Base-by-base conservation (phyloP, 2,888 invertebrate species). In the Alsophila aescularia region DNA sequence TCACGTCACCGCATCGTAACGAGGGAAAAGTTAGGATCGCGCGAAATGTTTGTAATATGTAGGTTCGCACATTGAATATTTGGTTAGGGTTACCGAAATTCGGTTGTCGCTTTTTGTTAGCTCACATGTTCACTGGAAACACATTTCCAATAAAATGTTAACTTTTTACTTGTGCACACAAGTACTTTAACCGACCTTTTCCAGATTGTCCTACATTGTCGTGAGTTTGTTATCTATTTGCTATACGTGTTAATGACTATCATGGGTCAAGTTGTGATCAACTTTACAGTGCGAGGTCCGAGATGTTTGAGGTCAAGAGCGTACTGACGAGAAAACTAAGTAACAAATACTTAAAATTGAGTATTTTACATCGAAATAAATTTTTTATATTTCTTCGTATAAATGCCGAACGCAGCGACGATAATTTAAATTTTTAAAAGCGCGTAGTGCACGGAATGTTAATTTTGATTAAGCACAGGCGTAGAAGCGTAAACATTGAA, bases 1-100 rank as follows among this genome's bases (percentile, higher is more conserved):
- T 84, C 85, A 81, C 83, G 81, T 82, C 86, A 70, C 74, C 75
- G 69, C 75, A 69, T 66, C 54, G 69, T 77, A 78, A 77, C 77
- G 76, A 77, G 77, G 76, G 73, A 75, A 75, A 75, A 72, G 73
- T 77, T 75, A 70, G 67, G 69, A 73, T 61, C 66, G 64, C 66
- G 72, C 69, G 69, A 70, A 72, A 75, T 75, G 70, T 74, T 74
- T 60, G 61, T 64, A 60, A 58, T 63, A 63, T 62, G 57, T 57
- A 54, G 59, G 58, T 60, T 60, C 56, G 60, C 57, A 62, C 64
- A 62, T 58, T 63, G 60, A 65, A 60, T 65, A 62, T 65, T 62
- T 60, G 65, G 45, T 57, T 59, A 56, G 60, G 62, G 62, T 62
- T 58, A 61, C 58, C 56, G 49, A 54, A 52, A 59, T 64, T 56